Base-by-base conservation (phyloP, 2,797 vertebrate genomes). In the Fratercula arctica region DNA sequence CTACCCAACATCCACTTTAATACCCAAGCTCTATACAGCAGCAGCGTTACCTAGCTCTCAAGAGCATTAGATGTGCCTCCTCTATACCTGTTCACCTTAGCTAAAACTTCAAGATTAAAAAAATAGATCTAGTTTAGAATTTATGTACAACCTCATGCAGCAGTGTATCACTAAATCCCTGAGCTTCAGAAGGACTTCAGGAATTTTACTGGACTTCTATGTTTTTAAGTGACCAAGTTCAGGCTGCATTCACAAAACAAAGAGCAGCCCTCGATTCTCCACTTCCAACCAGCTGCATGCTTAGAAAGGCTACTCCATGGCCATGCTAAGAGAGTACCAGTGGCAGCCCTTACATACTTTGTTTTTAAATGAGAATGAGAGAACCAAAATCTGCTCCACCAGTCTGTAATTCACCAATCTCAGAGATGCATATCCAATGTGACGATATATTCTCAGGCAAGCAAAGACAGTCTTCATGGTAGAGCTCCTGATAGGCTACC, bases 61-160 rank as follows among this genome's bases (percentile, higher is more conserved):
- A 13, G 31, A 75, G 60, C n/a, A 46, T 60, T 28, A 61, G 13
- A 67, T 1, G 0, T 51, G 48, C 25, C 80, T 68, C 16, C 41
- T 64, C 51, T 29, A 50, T 66, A 60, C 69, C 51, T 56, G 16
- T 20, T 75, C 12, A 4, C 23, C 39, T 45, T 21, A 64, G 41
- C 41, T 50, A 35, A 63, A 85, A 53, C 8, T 53, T 26, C 17
- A 54, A 70, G 28, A 77, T 19, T 29, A 70, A 68, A 67, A 33
- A 68, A 39, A 8, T 2, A 41, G 59, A 56, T 20, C 48, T 37
- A 72, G 4, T 54, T 61, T 63, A 37, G 14, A 81, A 90, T 41
- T 76, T 48, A 50, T 5, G 6, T 25, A 37, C 1, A 4, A 63
- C 9, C 25, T 79, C 29, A 21, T 0, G 0, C 35, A 80, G n/a